A percentile compares a stretch with the other conserved stretches of the same genome.
Evolutionary conservation across 1,140 invertebrate species (phyloP).

Genomic region (Aleiodes sp.): DNA sequence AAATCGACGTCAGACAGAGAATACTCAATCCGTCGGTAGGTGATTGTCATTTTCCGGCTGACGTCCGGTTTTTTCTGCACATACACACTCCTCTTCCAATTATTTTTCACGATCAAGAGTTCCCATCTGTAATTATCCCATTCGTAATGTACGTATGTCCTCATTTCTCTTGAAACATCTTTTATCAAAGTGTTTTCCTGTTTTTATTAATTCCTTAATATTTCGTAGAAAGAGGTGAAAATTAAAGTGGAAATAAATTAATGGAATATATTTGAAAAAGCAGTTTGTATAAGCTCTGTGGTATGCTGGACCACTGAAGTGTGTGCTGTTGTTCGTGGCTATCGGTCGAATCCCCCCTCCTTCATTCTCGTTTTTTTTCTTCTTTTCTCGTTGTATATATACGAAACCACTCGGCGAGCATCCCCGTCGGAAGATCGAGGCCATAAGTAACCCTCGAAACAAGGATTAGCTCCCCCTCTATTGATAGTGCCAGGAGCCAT

Average conservation of each 20-base stretch:
- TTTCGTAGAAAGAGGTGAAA: not conserved
- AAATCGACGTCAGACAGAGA: constrained; percentile 57
- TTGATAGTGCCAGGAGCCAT: not conserved
- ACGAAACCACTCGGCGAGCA: constrained; percentile 2
- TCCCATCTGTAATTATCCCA: constrained; percentile 19
- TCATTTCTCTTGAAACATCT: not conserved
- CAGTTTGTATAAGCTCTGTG: too few species aligned
- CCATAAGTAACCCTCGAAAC: constrained; percentile 55
- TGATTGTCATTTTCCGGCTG: constrained; percentile 64
- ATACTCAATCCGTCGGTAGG: constrained; percentile 46
- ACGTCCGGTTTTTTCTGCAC: constrained; percentile 47
- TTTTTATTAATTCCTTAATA: not conserved
- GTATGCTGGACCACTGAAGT: constrained; percentile 28
- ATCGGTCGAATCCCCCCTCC: constrained; percentile 13
- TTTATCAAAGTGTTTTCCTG: not conserved
- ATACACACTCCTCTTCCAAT: constrained; percentile 19
- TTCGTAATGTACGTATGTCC: not conserved
- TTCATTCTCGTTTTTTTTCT: constrained; percentile 13
- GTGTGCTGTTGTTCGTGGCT: constrained; percentile 32
- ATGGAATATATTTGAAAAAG: not conserved
- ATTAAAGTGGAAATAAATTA: not conserved
- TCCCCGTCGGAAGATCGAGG: constrained; percentile 46
- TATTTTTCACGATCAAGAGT: constrained; percentile 57
- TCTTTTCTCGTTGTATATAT: not conserved
- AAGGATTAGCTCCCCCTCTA: constrained; percentile 48